Evolutionary conservation across 2,113 vertebrate genomes (phyloP), one percentile per base, ranked within the genome.

Genomic region (Oreotrochilus melanogaster): DNA sequence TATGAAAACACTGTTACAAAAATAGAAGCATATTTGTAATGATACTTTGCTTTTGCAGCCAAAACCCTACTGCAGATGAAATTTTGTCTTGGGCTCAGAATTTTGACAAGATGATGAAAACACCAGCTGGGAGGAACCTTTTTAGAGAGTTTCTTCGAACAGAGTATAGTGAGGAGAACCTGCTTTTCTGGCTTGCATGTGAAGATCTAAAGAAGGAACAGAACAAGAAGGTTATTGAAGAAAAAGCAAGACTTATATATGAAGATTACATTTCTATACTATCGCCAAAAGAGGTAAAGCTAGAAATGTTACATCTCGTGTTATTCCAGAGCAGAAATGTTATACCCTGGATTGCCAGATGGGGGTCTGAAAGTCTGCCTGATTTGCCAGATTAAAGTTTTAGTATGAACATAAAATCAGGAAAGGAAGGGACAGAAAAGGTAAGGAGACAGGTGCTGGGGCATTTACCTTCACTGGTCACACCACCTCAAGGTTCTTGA

Each of bases 201-300:
- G 99, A 99, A 96, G 99, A 99, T 75, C 95, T 99, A 95, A 99
- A 99, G 96, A 98, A 98, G 85, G 99, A 99, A 96, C 98, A 98
- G 13, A 98, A 98, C 93, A 98, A 98, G 75, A 96, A 98, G 31
- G 97, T 97, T 39, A 98, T 99, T 62, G 99, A 99, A 81, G 99
- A 99, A 97, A 99, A 99, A 94, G 98, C 99, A 97, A 98, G 99
- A 93, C 98, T 98, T 96, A 99, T 99, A 95, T 99, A 99, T 18
- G 99, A 99, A 94, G 99, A 99, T 97, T 99, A 99, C 72, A 99
- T 99, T 96, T 99, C 99, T 93, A 99, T 99, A 97, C 98, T 99
- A 27, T 99, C 99, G 65, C 99, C 99, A 74, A 99, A 99, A 99
- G 99, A 99, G 99, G 99, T 99, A 98, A 94, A 83, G 31, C 53